Conservation (phyloP, 2,888 invertebrate genomes). For the Smittia sp. region DNA sequence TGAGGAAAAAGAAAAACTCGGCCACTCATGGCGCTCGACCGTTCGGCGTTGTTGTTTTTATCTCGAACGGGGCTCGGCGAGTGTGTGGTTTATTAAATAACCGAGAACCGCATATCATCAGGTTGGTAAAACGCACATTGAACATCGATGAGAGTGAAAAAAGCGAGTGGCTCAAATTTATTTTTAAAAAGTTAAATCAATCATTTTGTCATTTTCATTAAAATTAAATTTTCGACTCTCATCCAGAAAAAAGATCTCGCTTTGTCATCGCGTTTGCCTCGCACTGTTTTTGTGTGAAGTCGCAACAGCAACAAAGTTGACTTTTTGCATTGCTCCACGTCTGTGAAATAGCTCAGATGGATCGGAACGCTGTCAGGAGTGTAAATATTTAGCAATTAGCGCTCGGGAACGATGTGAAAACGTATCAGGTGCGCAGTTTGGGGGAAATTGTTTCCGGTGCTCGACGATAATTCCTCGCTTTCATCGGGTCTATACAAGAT, state of each 20-base stretch:
- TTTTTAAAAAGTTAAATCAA: conserved; percentile 39
- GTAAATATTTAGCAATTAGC: conserved; percentile 40
- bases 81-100: conserved; percentile 31
- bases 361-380: conserved; percentile 16
- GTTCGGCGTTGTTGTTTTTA: not conserved
- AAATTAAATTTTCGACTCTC: conserved; percentile 39
- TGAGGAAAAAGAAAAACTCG: not conserved
- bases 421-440: not conserved
- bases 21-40: conserved; percentile 11
- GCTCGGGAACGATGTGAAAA: not conserved
- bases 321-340: not conserved
- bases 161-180: conserved; percentile 25
- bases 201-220: conserved; percentile 42
- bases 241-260: not conserved
- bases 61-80: not conserved
- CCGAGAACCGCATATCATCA: conserved; percentile 39
- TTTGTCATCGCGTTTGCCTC: conserved; percentile 15
- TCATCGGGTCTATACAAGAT: not conserved
- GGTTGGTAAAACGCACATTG: conserved; percentile 24
- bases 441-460: not conserved
- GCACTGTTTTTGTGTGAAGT: not conserved
- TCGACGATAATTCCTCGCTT: not conserved
- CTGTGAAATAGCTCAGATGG: not conserved
- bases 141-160: conserved; percentile 6
- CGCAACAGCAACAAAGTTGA: conserved; percentile 18